phyloP scores from a whole-genome alignment of 2,797 vertebrate genomes.

The Rhinoraja longicauda region DNA sequence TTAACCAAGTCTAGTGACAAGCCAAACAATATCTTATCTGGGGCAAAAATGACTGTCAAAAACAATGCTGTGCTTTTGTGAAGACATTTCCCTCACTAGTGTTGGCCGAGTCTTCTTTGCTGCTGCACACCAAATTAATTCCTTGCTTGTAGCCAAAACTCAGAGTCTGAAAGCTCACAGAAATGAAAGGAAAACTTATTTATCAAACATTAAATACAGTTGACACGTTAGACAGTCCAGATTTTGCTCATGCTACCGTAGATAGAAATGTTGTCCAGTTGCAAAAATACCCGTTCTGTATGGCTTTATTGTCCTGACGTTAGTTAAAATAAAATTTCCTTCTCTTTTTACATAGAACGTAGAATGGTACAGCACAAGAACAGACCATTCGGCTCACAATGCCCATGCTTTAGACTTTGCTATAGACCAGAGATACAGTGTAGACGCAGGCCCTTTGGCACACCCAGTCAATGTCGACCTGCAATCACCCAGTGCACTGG shows the following conservation, averaged over 20 bases:
- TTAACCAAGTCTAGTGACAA: neutral
- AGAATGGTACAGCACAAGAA: no score
- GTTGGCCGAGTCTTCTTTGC: neutral
- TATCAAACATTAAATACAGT: no score
- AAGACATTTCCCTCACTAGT: neutral
- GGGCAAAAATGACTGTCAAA: neutral
- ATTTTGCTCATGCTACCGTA: neutral
- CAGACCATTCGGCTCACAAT: no score
- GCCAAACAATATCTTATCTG: neutral
- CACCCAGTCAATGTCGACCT: no score
- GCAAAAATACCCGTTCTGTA: neutral
- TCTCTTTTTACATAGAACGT: no score
- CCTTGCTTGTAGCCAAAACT: neutral
- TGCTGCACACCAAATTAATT: neutral
- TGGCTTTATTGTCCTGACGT: neutral
- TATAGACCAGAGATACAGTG: no score
- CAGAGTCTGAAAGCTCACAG: neutral
- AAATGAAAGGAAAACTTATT: neutral
- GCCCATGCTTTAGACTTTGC: no score
- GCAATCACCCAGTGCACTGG: no score
- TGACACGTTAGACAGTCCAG: neutral
- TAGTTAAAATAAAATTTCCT: neutral
- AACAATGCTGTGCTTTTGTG: neutral
- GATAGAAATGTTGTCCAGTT: neutral
- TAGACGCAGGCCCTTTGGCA: no score